Conservation (phyloP, 2,888 invertebrate species). For the Eledona agricola region DNA sequence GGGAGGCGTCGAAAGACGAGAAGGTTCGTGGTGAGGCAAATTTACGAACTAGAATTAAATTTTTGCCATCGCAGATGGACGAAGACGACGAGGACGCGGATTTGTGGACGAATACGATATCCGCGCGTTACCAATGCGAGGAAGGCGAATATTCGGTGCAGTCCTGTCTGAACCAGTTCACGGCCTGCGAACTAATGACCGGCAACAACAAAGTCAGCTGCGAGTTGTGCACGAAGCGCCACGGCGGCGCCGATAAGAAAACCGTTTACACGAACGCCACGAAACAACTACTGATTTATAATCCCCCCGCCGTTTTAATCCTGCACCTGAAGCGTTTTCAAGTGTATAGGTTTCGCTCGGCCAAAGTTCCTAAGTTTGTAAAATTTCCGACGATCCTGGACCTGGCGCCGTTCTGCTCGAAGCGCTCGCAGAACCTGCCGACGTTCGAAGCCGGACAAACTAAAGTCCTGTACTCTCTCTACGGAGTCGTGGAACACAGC, state of each 20-base stretch:
- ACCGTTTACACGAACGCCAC: constrained; percentile 83
- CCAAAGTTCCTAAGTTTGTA: constrained; percentile 86
- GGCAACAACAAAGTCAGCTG: constrained; percentile 95
- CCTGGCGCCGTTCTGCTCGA: constrained; percentile 89
- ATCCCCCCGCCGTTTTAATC: constrained; percentile 93
- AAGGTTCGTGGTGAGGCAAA: constrained; percentile 46
- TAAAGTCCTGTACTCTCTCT: constrained; percentile 82
- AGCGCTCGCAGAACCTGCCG: constrained; percentile 69
- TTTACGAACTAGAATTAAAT: constrained; percentile 4
- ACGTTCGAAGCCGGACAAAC: constrained; percentile 57
- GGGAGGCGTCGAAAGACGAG: constrained; percentile 51
- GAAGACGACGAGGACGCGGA: constrained; percentile 54
- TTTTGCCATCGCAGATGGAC: constrained; percentile 57
- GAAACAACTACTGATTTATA: constrained; percentile 85
- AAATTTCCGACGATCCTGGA: constrained; percentile 87
- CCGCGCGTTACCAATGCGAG: constrained; percentile 75
- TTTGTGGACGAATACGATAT: constrained; percentile 57
- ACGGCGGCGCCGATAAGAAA: constrained; percentile 74
- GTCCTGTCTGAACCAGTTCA: constrained; percentile 93
- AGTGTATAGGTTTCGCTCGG: constrained; percentile 67
- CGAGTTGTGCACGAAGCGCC: constrained; percentile 84
- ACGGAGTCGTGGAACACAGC: constrained; percentile 95
- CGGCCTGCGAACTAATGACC: constrained; percentile 87
- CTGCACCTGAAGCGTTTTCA: constrained; percentile 96
- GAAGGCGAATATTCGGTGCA: constrained; percentile 85